phyloP scores from a whole-genome alignment of 2,113 vertebrate species.

The human (Homo sapiens) region DNA sequence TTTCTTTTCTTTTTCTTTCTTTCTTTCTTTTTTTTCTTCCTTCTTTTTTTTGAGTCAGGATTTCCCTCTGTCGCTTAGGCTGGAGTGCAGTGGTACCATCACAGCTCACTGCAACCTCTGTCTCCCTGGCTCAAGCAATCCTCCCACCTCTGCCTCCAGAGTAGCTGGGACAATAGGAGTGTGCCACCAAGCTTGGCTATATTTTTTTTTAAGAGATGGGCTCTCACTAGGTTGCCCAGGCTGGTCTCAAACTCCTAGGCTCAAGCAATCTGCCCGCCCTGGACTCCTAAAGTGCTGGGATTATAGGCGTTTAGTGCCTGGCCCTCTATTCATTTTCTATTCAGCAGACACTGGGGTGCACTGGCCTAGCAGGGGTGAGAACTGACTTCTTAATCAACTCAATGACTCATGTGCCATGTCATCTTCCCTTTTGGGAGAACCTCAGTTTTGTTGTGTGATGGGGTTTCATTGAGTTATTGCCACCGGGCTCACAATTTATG shows the following conservation, averaged over 20 bases:
- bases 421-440: background rate
- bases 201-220: background rate
- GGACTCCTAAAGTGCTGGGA: background rate
- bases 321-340: background rate
- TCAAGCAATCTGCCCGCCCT: background rate
- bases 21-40: background rate
- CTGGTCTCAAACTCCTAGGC: background rate
- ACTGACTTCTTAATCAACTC: background rate
- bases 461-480: background rate
- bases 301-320: background rate
- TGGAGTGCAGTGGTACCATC: background rate
- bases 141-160: background rate
- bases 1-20: background rate
- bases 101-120: background rate
- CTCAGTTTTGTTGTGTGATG: background rate
- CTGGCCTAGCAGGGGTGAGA: background rate
- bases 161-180: background rate
- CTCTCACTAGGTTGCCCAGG: background rate
- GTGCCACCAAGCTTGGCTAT: background rate
- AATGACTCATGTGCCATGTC: fast-evolving
- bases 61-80: background rate
- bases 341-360: fast-evolving
- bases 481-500: background rate
- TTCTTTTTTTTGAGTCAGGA: background rate
- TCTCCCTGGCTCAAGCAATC: background rate